Base-by-base conservation (phyloP, 2,797 vertebrate genomes). In the Pangasius larnaudii region DNA sequence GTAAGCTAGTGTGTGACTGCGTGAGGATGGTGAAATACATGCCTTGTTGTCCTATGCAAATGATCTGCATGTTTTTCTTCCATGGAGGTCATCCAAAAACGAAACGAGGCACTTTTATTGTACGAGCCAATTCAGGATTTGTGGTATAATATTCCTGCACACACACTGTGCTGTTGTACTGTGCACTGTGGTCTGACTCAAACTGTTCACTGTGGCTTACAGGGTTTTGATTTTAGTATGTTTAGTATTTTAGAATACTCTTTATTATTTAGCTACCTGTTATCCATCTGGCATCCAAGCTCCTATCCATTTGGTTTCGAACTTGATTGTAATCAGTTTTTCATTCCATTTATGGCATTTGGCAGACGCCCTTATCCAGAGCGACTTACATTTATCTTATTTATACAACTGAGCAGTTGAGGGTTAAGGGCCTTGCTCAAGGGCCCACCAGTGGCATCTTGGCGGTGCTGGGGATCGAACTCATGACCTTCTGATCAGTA, bases 11-110 rank as follows among this genome's bases (percentile, higher is more conserved):
- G 11, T 61, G 67, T 33, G 69, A 16, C 13, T 75, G 51, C 46
- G n/a, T n/a, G 33, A 18, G 72, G 14, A 36, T 36, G 18, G 19
- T 65, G 30, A 78, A 82, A 63, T 61, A 16, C 42, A 82, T n/a
- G 8, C 39, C 61, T 33, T 13, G 36, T 49, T 49, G 61, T 83
- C 61, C 39, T 65, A 67, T 83, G 61, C 59, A 51, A 65, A 82
- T 65, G 59, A 65, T n/a, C 16, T 63, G 59, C 39, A 19, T 30
- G 27, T 30, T 83, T 33, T 83, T 65, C 9, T 30, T 46, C 59
- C 39, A 49, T 82, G 36, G 39, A 83, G 81, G 61, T 67, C 61
- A 83, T 83, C 59, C 81, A 65, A 65, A 46, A 83, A 83, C 46
- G 80, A 83, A 83, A 63, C 0, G 27, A 63, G 58, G 14, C 39